These are phyloP conservation scores for Drosophila hamatofila DNA, from an alignment of 2,888 invertebrate genomes.

Conservation along the genomic window DNA sequence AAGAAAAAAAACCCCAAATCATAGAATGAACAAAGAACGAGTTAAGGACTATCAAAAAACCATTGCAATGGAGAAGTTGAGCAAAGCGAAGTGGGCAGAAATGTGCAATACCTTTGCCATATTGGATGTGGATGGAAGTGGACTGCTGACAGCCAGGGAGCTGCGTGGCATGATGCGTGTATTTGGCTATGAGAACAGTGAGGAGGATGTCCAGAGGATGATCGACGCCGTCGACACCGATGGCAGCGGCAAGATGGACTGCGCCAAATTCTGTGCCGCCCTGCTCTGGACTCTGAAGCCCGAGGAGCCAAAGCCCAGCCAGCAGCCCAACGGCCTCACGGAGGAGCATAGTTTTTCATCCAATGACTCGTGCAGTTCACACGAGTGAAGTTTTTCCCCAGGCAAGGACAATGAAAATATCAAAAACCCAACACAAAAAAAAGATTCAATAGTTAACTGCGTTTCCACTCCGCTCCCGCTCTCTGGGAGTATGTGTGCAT, in stretches of 20 bases:
- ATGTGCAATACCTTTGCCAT: slow-evolving; percentile 29
- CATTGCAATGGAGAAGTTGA: slow-evolving; percentile 33
- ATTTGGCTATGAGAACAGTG: slow-evolving; percentile 40
- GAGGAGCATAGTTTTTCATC: not conserved
- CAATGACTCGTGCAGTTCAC: not conserved
- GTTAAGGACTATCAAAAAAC: not conserved
- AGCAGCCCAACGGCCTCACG: not conserved
- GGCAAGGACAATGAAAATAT: not conserved
- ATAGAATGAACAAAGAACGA: not conserved
- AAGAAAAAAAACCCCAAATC: not conserved
- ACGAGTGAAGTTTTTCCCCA: not conserved
- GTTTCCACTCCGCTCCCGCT: not conserved
- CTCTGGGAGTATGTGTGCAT: not conserved
- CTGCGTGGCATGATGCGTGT: slow-evolving; percentile 36
- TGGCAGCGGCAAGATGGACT: slow-evolving; percentile 17
- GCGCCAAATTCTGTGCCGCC: slow-evolving; percentile 33
- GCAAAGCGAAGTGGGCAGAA: slow-evolving; percentile 9
- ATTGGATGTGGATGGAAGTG: slow-evolving; percentile 37
- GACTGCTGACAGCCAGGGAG: slow-evolving; percentile 20
- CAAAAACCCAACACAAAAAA: not conserved
- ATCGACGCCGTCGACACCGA: slow-evolving; percentile 27
- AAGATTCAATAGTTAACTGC: not conserved
- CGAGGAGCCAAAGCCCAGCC: not conserved
- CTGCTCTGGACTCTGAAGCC: slow-evolving; percentile 20
- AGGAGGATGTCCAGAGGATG: slow-evolving; percentile 34